Evolutionary conservation across 2,888 invertebrate species (phyloP), one percentile per base, ranked within the genome.

Genomic region (Heliconius erato): DNA sequence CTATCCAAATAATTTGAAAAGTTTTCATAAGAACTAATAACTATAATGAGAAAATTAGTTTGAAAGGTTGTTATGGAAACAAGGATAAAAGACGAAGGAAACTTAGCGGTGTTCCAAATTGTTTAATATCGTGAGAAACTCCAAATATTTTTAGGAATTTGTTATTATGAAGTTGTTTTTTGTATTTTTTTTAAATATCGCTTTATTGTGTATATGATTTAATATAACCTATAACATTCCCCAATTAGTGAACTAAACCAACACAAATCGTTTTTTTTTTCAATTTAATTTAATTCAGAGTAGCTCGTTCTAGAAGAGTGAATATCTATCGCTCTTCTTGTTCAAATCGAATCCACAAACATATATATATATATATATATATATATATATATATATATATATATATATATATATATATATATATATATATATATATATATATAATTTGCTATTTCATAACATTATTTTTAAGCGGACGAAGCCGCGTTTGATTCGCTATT

Each of bases 31-130:
- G 35, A 76, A 59, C 59, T 76, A 63, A 76, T 76, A 76, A 76
- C 76, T 76, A 76, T 63, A 63, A 76, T n/a, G 4, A 63, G 63
- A 26, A 76, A 76, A 76, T 76, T 76, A 76, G 76, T 76, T 76
- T 40, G 76, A 63, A 76, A 76, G 63, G n/a, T 26, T 63, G 63
- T 76, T 63, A 40, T 40, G 35, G 76, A 76, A 76, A 76, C 63
- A 26, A 63, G 40, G 76, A 63, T 76, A 76, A 76, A 74, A 63
- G 59, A 63, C 63, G n/a, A 63, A 76, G 63, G n/a, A 63, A 44
- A 63, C 26, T 76, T 76, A 40, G 40, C 76, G 63, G 26, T 63
- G 63, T 76, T 76, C 59, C 40, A 63, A 76, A 76, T 76, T 63
- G 76, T 76, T 76, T 76, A 76, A 76, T 76, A 63, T 63, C 14